phyloP scores from a whole-genome alignment of 2,113 vertebrate species.

The Lipotes vexillifer region DNA sequence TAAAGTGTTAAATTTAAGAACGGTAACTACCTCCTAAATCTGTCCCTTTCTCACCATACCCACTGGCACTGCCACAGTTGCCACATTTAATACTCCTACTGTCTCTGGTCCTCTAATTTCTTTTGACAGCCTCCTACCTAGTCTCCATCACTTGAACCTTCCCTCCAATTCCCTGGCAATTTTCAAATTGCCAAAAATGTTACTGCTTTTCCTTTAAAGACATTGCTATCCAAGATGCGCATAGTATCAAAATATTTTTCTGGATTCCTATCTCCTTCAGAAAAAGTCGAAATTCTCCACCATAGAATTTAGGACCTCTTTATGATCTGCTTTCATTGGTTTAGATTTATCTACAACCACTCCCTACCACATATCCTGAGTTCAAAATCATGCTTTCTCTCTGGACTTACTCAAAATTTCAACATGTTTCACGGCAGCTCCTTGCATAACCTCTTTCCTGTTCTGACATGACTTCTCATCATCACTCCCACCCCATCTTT shows the following conservation, averaged over 20 bases:
- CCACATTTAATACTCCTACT: background rate
- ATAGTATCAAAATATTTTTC: background rate
- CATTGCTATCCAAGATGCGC: background rate
- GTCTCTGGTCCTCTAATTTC: background rate
- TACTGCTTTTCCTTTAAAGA: background rate
- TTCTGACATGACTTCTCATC: background rate
- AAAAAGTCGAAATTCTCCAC: background rate
- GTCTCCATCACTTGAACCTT: background rate
- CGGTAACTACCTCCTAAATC: background rate
- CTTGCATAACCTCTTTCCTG: background rate
- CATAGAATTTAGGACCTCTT: background rate
- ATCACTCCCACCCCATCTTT: background rate
- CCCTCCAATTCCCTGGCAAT: background rate
- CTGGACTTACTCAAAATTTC: background rate
- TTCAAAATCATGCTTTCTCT: background rate
- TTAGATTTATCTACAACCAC: background rate
- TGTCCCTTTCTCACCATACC: background rate
- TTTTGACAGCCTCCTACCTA: background rate
- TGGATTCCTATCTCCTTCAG: background rate
- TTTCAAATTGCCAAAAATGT: background rate
- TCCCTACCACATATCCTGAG: background rate
- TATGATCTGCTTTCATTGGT: background rate
- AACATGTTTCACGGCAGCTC: background rate
- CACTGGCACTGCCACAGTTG: accelerated
- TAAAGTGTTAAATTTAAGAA: background rate